Evolutionary conservation across 2,888 invertebrate genomes (phyloP).

Genomic region (Azorinus chamasolen): DNA sequence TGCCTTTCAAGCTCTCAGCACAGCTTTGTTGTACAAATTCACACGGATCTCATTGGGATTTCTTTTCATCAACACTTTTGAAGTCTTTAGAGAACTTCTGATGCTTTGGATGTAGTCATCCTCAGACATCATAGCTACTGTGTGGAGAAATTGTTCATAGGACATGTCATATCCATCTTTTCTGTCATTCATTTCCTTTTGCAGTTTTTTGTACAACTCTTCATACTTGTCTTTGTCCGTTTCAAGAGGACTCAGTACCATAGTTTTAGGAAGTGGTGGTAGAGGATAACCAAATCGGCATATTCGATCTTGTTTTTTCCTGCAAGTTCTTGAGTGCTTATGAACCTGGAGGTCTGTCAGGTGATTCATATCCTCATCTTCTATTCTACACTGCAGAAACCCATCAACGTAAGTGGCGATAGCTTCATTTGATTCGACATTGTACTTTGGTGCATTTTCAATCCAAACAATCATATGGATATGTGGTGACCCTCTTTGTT

Average conservation of each 20-base stretch:
- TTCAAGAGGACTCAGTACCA: conserved; percentile 11
- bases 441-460: conserved; percentile 51
- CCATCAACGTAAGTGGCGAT: conserved; percentile 49
- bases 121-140: background rate
- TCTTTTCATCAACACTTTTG: conserved; percentile 20
- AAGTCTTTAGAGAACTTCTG: too few species aligned
- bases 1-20: too few species aligned
- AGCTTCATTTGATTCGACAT: conserved; percentile 19
- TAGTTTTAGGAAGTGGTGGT: conserved; percentile 12
- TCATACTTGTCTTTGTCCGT: conserved; percentile 8
- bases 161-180: conserved; percentile 22
- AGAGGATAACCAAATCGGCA: conserved; percentile 16
- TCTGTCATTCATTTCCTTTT: conserved; percentile 13
- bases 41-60: too few species aligned
- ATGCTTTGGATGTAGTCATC: conserved; percentile 6
- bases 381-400: conserved; percentile 38
- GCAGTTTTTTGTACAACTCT: conserved; percentile 1
- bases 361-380: background rate
- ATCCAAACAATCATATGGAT: too few species aligned
- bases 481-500: too few species aligned
- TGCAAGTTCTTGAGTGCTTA: conserved; percentile 29
- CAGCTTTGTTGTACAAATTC: too few species aligned
- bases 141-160: conserved; percentile 3
- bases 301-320: conserved; percentile 14
- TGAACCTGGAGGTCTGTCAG: conserved; percentile 8